Evolutionary conservation across 2,888 invertebrate species (phyloP), one percentile per base, ranked within the genome.

Genomic region (Iphiclides podalirius): DNA sequence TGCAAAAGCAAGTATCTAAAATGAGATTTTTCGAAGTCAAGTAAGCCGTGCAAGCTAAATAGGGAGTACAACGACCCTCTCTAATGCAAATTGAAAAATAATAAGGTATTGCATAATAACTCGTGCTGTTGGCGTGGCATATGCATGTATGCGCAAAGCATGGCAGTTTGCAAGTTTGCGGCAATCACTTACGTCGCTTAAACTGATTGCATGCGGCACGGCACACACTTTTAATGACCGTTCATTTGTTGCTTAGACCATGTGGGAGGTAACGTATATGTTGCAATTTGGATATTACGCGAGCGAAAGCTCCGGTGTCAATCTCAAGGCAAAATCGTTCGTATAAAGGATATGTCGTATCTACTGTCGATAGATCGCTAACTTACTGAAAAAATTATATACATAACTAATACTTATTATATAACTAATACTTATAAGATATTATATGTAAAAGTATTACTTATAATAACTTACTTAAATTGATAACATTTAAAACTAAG

Each of bases 191-290:
- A 78, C 60, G 64, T 54, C 64, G 60, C 54, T 59, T 63, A 75
- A 72, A 80, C 71, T 64, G 74, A 78, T 80, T 75, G 79, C 75
- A 70, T 70, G 75, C 66, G 60, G 71, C 81, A 74, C 75, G 73
- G 70, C 66, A 70, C 65, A 69, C 53, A 59, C 59, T 54, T 63
- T 55, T 73, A 70, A 74, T 72, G 67, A 62, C 60, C 72, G 55
- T 61, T 60, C 72, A 73, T 79, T 77, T 79, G 66, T 71, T 59
- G 64, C 40, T 42, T 35, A 46, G 36, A 42, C n/a, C 41, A 35
- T 34, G 35, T 40, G 35, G 39, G 39, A 44, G 40, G 44, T 35
- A 35, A 17, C 39, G 39, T 42, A 35, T 16, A 49, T 12, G 38
- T 36, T 44, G 16, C 26, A 15, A 34, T 26, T 44, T 48, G 13